Evolutionary conservation across 2,797 vertebrate species (phyloP), one percentile per base, ranked within the genome.

Genomic region (Onychomys leucogaster): DNA sequence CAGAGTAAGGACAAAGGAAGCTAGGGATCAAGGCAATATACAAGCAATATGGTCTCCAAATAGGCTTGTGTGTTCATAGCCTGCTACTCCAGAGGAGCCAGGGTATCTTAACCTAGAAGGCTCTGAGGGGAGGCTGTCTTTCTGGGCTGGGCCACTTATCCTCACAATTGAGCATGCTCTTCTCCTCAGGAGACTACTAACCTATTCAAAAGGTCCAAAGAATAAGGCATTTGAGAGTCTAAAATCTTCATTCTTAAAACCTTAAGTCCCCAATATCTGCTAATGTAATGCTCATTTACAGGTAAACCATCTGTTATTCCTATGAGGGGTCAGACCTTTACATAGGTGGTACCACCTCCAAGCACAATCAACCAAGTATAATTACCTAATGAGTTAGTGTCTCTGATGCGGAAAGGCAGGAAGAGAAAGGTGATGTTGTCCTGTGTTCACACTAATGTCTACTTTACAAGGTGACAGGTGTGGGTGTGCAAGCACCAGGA

Each of bases 391-490:
- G 93, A 57, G 41, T 91, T 67, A 41, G 84, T 34, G 73, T 94
- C 77, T 92, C 85, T 80, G 89, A 59, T 73, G n/a, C 23, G 29
- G 73, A 83, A 92, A 94, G 43, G 37, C 91, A 80, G n/a, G 77
- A 93, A 63, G 57, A 96, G 71, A 86, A 49, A 81, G 61, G 49
- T 32, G 29, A 93, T 71, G 65, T 52, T 83, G 27, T 78, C 92
- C 29, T 37, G 59, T 77, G 80, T 94, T 91, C 86, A 89, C 27
- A 80, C 37, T 81, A 71, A 92, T 73, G 63, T 88, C 95, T 88
- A 61, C 77, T 96, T 92, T 94, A 94, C 91, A 96, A 88, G 88
- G 89, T 94, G 91, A 84, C 96, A 97, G 77, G 84, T 91, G 52
- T 92, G 81, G 77, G 84, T 91, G 52, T 92, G 81, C 75, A 80